Evolutionary conservation across 2,888 invertebrate genomes (phyloP).

Genomic region (Cheilosia pagana): DNA sequence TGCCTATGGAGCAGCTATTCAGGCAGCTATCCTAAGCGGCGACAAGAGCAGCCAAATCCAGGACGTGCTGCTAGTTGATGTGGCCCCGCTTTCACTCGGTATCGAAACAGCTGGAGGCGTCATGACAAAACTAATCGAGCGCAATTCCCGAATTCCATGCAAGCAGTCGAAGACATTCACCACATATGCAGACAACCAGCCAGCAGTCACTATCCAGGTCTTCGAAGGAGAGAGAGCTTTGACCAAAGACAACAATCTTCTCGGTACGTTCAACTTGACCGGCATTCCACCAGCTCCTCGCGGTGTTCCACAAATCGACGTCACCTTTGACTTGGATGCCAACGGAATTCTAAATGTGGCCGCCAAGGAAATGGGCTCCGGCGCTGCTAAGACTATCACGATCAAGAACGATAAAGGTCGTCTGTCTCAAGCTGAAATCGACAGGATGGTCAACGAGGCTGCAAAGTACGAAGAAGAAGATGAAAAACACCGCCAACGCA

Average conservation of each 20-base stretch:
- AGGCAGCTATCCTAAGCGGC: constrained; percentile 89
- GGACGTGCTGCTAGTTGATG: constrained; percentile 88
- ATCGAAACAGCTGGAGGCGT: constrained; percentile 93
- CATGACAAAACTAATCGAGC: constrained; percentile 90
- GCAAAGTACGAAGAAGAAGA: constrained; percentile 90
- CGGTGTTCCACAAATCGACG: constrained; percentile 93
- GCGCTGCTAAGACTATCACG: constrained; percentile 89
- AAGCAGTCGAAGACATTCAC: constrained; percentile 90
- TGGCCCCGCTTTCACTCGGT: constrained; percentile 88
- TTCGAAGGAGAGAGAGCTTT: constrained; percentile 92
- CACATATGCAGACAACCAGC: constrained; percentile 92
- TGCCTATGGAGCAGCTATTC: constrained; percentile 90
- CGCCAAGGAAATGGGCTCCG: constrained; percentile 88
- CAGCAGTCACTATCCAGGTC: constrained; percentile 89
- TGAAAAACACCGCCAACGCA: constrained; percentile 87
- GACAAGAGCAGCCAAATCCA: constrained; percentile 89
- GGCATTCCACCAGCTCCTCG: constrained; percentile 96
- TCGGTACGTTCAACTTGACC: constrained; percentile 97
- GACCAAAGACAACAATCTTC: constrained; percentile 96
- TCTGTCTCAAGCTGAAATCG: constrained; percentile 91
- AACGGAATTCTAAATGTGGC: constrained; percentile 96
- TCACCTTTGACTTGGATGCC: constrained; percentile 92
- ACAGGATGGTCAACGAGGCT: constrained; percentile 89
- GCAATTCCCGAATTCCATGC: constrained; percentile 89
- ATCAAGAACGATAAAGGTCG: constrained; percentile 92